Evolutionary conservation across 1,140 invertebrate genomes (phyloP).

Genomic region (Ylistrum balloti): DNA sequence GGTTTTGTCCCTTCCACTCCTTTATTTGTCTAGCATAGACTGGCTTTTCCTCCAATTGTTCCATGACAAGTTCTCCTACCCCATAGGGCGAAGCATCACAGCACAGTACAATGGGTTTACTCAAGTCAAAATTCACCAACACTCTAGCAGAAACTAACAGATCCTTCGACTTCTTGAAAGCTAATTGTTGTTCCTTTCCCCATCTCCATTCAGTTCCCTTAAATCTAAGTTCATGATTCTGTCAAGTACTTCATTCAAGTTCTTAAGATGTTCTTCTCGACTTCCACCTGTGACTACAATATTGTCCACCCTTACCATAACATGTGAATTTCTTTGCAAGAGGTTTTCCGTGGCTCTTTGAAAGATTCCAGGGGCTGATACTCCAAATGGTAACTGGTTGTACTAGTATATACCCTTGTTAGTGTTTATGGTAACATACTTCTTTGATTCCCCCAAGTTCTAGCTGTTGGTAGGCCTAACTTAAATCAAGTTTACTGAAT

Average conservation of each 20-base stretch:
- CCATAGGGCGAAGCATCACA: conserved; percentile 83
- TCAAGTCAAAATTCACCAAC: conserved; percentile 80
- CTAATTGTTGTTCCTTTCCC: conserved; percentile 57
- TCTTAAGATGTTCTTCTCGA: conserved; percentile 58
- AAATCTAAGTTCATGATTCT: conserved; percentile 74
- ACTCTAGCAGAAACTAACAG: conserved; percentile 71
- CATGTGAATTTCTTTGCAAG: conserved; percentile 65
- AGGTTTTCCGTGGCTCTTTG: conserved; percentile 82
- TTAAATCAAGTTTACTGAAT: too few relatives aligned
- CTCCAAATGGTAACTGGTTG: conserved; percentile 55
- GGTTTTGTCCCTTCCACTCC: conserved; percentile 48
- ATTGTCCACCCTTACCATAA: conserved; percentile 60
- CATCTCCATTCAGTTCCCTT: conserved; percentile 57
- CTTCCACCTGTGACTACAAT: conserved; percentile 62
- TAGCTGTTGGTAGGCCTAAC: too few relatives aligned
- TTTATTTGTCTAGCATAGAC: conserved; percentile 45
- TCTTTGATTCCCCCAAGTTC: conserved; percentile 65
- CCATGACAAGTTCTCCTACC: conserved; percentile 76
- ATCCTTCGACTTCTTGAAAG: conserved; percentile 60
- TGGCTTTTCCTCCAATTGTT: conserved; percentile 53
- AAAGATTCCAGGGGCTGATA: conserved; percentile 83
- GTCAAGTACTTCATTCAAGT: conserved; percentile 47
- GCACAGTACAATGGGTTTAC: conserved; percentile 79
- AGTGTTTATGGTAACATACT: conserved; percentile 69
- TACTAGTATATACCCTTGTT: conserved; percentile 64